phyloP scores from a whole-genome alignment of 2,113 vertebrate genomes.

The Ancistrus triradiatus region DNA sequence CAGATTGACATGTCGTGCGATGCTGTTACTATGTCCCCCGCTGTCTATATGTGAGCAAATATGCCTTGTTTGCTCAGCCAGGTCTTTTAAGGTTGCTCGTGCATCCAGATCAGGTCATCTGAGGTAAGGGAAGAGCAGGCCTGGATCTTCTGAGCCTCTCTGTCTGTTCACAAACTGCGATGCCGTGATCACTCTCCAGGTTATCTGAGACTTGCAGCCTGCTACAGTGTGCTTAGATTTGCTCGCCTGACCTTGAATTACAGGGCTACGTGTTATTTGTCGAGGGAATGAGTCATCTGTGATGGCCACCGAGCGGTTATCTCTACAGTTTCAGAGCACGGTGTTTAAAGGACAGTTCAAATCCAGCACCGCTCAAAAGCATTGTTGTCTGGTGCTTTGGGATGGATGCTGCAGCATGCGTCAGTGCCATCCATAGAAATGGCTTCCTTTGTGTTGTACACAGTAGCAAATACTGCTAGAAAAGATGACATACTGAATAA shows the following conservation, averaged over 20 bases:
- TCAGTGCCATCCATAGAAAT: not conserved
- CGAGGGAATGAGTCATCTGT: not conserved
- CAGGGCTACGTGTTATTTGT: not conserved
- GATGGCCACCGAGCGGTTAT: not conserved
- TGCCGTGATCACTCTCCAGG: conserved; percentile 12
- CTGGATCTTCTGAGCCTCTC: not conserved
- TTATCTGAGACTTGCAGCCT: not conserved
- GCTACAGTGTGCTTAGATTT: not conserved
- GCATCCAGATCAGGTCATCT: conserved; percentile 25
- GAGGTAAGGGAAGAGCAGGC: conserved; percentile 32
- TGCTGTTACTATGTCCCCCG: not conserved
- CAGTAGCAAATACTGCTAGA: not conserved
- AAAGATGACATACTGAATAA: no score
- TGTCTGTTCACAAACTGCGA: not conserved
- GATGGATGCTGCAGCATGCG: conserved; percentile 5
- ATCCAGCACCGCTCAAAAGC: not conserved
- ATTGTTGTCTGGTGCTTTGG: not conserved
- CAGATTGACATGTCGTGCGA: not conserved
- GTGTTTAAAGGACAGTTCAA: not conserved
- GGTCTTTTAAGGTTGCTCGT: conserved; percentile 13
- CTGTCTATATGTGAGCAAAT: conserved; percentile 27
- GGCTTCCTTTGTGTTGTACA: not conserved
- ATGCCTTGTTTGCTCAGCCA: not conserved
- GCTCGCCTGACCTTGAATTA: not conserved
- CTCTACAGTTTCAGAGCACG: not conserved